Evolutionary conservation across 2,113 vertebrate genomes (phyloP).

Genomic region (Protomyctophum bolini): DNA sequence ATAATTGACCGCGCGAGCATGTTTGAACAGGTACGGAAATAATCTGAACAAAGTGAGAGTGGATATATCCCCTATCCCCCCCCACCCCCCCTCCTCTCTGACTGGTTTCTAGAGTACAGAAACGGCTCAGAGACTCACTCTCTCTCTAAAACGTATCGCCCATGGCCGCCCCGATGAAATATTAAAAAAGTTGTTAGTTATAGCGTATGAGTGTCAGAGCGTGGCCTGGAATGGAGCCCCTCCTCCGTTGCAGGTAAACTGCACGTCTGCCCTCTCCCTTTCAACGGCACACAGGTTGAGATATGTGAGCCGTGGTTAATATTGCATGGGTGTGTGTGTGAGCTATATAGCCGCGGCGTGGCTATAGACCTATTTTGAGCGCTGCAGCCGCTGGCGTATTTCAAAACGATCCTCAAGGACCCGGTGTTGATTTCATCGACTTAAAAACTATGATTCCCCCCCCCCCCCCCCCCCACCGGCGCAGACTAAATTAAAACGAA

Average conservation of each 20-base stretch:
- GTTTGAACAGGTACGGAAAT: slow-evolving; percentile 95
- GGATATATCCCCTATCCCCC: slow-evolving; percentile 41
- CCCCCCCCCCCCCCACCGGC: neutral
- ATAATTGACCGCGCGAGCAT: slow-evolving; percentile 87
- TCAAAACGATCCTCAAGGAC: too few species aligned
- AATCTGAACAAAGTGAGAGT: slow-evolving; percentile 77
- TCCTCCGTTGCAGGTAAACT: slow-evolving; percentile 63
- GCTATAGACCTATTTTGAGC: neutral
- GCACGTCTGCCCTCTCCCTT: slow-evolving; percentile 24
- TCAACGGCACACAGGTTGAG: slow-evolving; percentile 55
- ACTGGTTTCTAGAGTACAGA: slow-evolving; percentile 59
- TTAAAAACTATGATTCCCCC: too few species aligned
- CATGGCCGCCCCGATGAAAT: slow-evolving; percentile 74
- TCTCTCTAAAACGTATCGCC: slow-evolving; percentile 76
- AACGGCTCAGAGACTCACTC: slow-evolving; percentile 62
- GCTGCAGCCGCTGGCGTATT: too few species aligned
- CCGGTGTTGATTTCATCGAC: too few species aligned
- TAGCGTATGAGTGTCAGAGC: slow-evolving; percentile 59
- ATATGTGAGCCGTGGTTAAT: slow-evolving; percentile 74
- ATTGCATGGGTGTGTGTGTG: slow-evolving; percentile 64
- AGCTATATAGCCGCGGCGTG: slow-evolving; percentile 26
- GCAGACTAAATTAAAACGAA: too few species aligned
- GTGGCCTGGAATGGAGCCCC: slow-evolving; percentile 23
- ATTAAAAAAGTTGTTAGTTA: slow-evolving; percentile 84
- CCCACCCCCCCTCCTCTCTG: slow-evolving; percentile 45